Percentiles rank a stretch among this genome's conserved stretches.
Conservation (phyloP, 1,140 invertebrate genomes). For the Leptonema lineaticorne region DNA sequence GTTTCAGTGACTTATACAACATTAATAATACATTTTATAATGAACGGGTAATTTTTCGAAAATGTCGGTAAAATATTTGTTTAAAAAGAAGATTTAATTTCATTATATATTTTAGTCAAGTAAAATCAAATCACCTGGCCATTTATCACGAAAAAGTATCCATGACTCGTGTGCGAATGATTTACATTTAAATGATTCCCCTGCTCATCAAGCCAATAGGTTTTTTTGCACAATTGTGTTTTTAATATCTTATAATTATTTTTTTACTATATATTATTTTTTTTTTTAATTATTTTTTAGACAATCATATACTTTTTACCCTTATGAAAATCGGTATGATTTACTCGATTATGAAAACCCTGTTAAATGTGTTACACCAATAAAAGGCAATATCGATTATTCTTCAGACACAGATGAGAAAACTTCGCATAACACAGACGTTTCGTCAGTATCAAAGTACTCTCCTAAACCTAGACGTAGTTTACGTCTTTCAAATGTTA, state of each 20-base stretch:
- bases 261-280: too few species aligned
- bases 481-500: background rate
- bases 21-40: background rate
- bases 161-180: constrained; percentile 3
- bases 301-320: too few species aligned
- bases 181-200: background rate
- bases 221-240: too few species aligned
- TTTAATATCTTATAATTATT: too few species aligned
- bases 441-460: background rate
- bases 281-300: background rate
- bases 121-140: background rate
- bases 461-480: background rate
- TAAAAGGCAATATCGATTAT: too few species aligned
- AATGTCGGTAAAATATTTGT: too few species aligned
- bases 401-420: too few species aligned
- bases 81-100: background rate
- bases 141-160: constrained; percentile 33
- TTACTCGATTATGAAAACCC: background rate
- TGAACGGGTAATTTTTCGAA: background rate
- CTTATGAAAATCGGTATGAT: background rate
- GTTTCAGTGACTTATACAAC: constrained; percentile 21
- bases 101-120: background rate
- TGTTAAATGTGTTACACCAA: too few species aligned
- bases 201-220: background rate
- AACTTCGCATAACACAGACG: too few species aligned